Evolutionary conservation across 2,113 vertebrate species (phyloP), one percentile per base, ranked within the genome.

Genomic region (Phylloscopus whistleri): DNA sequence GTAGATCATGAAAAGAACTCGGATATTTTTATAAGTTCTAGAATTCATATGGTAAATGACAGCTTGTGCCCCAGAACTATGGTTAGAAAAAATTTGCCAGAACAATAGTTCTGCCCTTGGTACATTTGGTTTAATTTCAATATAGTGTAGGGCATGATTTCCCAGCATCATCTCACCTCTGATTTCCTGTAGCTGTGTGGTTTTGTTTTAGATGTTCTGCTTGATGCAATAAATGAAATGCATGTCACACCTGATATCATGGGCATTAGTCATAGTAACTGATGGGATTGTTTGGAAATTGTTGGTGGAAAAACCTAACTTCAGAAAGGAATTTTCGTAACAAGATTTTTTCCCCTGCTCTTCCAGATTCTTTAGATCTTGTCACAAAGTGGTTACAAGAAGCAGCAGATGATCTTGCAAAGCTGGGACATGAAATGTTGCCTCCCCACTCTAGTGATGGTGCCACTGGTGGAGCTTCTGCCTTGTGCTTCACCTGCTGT

Each of bases 341-440:
- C 15, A 26, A 30, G 31, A 7, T 37, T 30, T 55, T 46, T 33
- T 16, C 9, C 28, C 27, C 70, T 70, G 73, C 66, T 93, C 24
- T 93, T 96, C 39, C 88, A 99, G 99, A 99, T 97, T 98, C 98
- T 75, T 96, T 99, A 96, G 99, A 99, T 95, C 98, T 98, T 94
- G 99, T 99, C 69, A 98, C 98, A 52, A 98, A 98, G 81, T 99
- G 99, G 99, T 97, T 99, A 18, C 97, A 98, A 89, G 99, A 99
- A 94, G 98, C 99, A 11, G 95, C 97, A 15, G 98, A 97, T 69
- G 96, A 97, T 66, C 94, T 99, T 53, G 78, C 83, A 35, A 97
- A 95, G 89, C 78, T 96, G 66, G 93, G 80, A 37, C 75, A 24
- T 7, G 97, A 92, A 39, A 91, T 60, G 16, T 67, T 92, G 48